A percentile compares a stretch with the other conserved stretches of the same genome.
Evolutionary conservation across 2,797 vertebrate genomes (phyloP).

Genomic region (Bradypodion pumilum): DNA sequence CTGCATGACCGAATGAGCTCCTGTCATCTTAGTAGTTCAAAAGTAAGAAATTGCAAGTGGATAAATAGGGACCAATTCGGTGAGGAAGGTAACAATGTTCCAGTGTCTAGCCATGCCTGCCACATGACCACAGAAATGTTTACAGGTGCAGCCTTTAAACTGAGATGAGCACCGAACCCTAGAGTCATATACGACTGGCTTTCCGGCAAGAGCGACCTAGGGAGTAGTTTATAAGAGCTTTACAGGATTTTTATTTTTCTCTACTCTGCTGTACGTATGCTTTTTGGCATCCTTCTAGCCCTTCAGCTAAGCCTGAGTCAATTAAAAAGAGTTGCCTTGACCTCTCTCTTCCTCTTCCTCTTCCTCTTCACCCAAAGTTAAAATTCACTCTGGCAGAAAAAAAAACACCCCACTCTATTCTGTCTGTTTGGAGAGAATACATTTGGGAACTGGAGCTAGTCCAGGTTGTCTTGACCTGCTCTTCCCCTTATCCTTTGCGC

Average conservation of each 20-base stretch:
- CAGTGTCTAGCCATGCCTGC: too few species aligned
- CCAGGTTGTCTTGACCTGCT: neutral
- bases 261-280: neutral
- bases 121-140: too few species aligned
- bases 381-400: neutral
- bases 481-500: neutral
- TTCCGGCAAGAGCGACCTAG: too few species aligned
- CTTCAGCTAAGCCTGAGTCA: neutral
- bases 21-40: too few species aligned
- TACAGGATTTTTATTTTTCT: neutral
- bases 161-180: too few species aligned
- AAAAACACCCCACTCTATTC: too few species aligned
- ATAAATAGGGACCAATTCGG: too few species aligned
- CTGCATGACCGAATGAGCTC: too few species aligned
- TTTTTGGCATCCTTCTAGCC: neutral
- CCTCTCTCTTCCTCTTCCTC: neutral
- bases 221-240: neutral
- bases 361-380: neutral
- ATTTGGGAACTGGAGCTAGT: neutral
- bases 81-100: too few species aligned
- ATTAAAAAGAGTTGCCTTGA: rapidly evolving
- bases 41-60: too few species aligned
- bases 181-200: too few species aligned
- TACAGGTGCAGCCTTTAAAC: too few species aligned
- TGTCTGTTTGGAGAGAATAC: neutral